Percentiles rank a stretch among this genome's conserved stretches.
Conservation (phyloP, 2,888 invertebrate species). For the Toxonevra muliebris region DNA sequence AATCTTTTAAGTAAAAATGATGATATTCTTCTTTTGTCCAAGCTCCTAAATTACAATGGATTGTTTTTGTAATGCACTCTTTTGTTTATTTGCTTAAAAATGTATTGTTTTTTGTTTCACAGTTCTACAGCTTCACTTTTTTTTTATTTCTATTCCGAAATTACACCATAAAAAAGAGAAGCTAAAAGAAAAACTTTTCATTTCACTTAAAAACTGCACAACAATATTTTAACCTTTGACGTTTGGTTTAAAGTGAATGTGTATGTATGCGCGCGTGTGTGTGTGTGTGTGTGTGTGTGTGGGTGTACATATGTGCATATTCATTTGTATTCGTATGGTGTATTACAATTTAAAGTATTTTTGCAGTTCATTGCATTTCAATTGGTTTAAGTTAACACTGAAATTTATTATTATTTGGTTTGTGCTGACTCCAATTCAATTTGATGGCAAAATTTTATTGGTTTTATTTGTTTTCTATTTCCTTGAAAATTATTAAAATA, state of each 20-base stretch:
- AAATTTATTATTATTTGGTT: not conserved
- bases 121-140: too few relatives aligned
- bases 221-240: not conserved
- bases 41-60: too few relatives aligned
- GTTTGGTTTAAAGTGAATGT: not conserved
- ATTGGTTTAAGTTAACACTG: not conserved
- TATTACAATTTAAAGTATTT: not conserved
- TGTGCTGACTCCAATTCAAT: not conserved
- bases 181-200: too few relatives aligned
- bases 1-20: too few relatives aligned
- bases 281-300: not conserved
- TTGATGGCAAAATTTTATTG: not conserved
- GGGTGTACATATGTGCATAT: not conserved
- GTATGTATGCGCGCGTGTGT: not conserved
- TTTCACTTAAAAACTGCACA: too few relatives aligned
- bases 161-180: too few relatives aligned
- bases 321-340: not conserved
- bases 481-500: too few relatives aligned
- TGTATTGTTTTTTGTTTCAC: too few relatives aligned
- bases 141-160: too few relatives aligned
- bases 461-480: not conserved
- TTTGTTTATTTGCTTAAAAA: too few relatives aligned
- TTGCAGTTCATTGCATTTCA: not conserved
- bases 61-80: too few relatives aligned
- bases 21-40: too few relatives aligned